A percentile compares a stretch with the other conserved stretches of the same genome.
These are phyloP conservation scores for Tinamus guttatus DNA, from an alignment of 2,113 vertebrate species.

Conservation along the genomic window DNA sequence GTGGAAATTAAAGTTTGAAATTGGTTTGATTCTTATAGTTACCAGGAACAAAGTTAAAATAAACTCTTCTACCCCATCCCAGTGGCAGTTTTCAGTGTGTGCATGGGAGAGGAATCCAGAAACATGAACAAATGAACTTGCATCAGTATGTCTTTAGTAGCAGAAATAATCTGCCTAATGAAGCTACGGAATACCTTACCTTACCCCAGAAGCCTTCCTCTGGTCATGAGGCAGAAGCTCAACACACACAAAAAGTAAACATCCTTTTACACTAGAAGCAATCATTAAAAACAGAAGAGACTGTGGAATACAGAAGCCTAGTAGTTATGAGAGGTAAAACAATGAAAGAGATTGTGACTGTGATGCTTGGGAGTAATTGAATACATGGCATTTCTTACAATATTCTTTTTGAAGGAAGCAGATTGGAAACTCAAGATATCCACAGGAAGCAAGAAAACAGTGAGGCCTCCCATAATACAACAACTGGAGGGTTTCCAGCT, in stretches of 20 bases:
- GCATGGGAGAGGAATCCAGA: background rate
- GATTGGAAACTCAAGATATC: too few species aligned
- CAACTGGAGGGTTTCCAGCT: fast-evolving
- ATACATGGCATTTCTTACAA: background rate
- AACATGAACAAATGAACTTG: background rate
- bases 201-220: background rate
- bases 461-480: background rate
- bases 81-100: background rate
- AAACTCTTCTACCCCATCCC: background rate
- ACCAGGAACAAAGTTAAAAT: background rate
- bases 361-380: background rate
- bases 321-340: background rate
- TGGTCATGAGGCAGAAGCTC: background rate
- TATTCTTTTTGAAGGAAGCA: background rate
- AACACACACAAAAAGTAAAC: background rate
- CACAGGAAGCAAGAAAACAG: background rate
- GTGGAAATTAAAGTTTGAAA: background rate
- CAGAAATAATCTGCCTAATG: background rate
- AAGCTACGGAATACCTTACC: background rate
- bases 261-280: background rate
- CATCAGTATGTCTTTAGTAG: background rate
- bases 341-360: background rate
- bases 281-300: background rate
- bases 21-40: background rate
- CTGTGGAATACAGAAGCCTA: background rate